Conservation (phyloP, 2,888 invertebrate species). For the Drosophila maculinotata region DNA sequence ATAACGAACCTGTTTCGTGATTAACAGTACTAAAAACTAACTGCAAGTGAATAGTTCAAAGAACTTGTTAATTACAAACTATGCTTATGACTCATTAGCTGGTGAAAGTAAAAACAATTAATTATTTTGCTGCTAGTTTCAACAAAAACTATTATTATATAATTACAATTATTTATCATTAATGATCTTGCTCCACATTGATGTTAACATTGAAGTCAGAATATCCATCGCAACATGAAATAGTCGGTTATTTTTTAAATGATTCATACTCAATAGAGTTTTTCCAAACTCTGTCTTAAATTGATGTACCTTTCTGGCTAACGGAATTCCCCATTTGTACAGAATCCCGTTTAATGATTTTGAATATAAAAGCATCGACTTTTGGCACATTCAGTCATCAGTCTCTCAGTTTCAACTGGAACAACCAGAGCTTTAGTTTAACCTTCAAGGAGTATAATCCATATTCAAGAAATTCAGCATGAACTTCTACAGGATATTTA, state of each 20-base stretch:
- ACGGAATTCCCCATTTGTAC: not conserved
- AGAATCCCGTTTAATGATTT: not conserved
- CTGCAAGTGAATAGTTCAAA: not conserved
- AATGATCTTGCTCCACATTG: not conserved
- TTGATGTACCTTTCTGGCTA: not conserved
- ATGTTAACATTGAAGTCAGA: not conserved
- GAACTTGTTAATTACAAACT: too few relatives aligned
- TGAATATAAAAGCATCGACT: slow-evolving; percentile 27
- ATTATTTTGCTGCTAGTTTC: too few relatives aligned
- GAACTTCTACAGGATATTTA: slow-evolving; percentile 60
- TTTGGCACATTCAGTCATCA: slow-evolving; percentile 5
- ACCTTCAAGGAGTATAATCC: not conserved
- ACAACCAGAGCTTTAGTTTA: not conserved
- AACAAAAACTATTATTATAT: too few relatives aligned
- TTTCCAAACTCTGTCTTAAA: not conserved
- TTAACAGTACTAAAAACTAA: not conserved
- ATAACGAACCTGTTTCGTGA: not conserved
- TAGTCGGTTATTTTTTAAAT: not conserved
- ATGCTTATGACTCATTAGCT: too few relatives aligned
- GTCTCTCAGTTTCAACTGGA: slow-evolving; percentile 3
- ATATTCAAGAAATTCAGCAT: slow-evolving; percentile 22
- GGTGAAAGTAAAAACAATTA: too few relatives aligned
- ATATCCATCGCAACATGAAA: not conserved
- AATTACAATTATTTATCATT: not conserved
- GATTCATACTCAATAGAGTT: slow-evolving; percentile 5